Conservation (phyloP, 2,113 vertebrate species). For the Pteronura brasiliensis region DNA sequence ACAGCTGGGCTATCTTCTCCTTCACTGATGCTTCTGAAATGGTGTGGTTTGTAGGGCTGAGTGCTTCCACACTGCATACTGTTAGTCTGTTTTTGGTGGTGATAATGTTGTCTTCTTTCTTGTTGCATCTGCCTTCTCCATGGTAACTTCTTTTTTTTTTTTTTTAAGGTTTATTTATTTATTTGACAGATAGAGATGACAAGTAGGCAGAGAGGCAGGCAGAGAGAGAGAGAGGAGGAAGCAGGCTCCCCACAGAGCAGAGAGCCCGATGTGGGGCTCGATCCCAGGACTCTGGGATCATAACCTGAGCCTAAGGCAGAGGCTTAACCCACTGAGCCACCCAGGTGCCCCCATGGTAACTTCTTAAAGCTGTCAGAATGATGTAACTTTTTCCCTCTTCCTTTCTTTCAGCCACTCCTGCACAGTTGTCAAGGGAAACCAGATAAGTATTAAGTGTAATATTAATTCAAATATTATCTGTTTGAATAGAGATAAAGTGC, state of each 20-base stretch:
- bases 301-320: too few relatives aligned
- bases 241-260: too few relatives aligned
- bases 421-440: conserved; percentile 32
- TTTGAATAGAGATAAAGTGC: not conserved
- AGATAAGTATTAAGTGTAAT: conserved; percentile 37
- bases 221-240: too few relatives aligned
- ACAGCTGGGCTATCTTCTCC: not conserved
- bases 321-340: too few relatives aligned
- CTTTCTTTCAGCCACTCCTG: conserved; percentile 6
- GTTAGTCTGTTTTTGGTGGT: not conserved
- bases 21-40: not conserved
- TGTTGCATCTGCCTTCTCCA: not conserved
- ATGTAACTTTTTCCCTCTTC: not conserved
- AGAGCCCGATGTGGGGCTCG: too few relatives aligned
- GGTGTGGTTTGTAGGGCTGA: not conserved
- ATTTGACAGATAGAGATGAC: too few relatives aligned
- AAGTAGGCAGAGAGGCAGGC: too few relatives aligned
- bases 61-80: not conserved
- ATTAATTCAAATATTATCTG: conserved; percentile 29
- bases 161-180: too few relatives aligned
- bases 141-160: conserved; percentile 28
- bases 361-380: not conserved
- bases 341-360: conserved; percentile 30
- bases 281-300: too few relatives aligned
- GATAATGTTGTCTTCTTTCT: not conserved